A percentile compares a stretch with the other conserved stretches of the same genome.
Evolutionary conservation across 2,797 vertebrate species (phyloP).

Genomic region (Diplodus puntazzo): DNA sequence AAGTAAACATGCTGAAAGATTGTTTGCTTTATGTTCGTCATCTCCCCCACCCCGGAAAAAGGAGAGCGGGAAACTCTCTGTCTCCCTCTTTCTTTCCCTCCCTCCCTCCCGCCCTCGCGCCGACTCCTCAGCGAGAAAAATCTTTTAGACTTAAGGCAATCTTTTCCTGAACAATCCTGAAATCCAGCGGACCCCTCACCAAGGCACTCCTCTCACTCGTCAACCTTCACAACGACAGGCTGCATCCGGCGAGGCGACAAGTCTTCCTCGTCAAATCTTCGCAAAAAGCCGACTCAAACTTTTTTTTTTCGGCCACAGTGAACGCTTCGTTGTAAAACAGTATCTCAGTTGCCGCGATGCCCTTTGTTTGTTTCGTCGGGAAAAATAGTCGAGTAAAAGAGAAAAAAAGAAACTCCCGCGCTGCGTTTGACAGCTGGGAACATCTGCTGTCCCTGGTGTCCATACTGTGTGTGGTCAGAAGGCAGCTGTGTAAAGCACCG

Average conservation of each 20-base stretch:
- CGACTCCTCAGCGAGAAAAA: constrained; percentile 44
- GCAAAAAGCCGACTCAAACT: constrained; percentile 55
- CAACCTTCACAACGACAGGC: constrained; percentile 62
- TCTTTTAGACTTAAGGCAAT: constrained; percentile 82
- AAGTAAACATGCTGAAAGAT: constrained; percentile 86
- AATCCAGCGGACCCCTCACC: constrained; percentile 78
- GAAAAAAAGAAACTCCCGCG: constrained; percentile 50
- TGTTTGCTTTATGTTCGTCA: constrained; percentile 69
- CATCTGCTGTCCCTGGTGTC: constrained; percentile 68
- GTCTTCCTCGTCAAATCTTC: constrained; percentile 58
- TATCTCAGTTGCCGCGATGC: constrained; percentile 53
- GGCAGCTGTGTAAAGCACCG: constrained; percentile 77
- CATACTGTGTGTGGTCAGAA: constrained; percentile 56
- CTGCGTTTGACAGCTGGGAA: constrained; percentile 52
- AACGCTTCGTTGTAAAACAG: constrained; percentile 64
- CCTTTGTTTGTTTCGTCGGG: constrained; percentile 36
- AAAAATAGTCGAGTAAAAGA: constrained; percentile 65
- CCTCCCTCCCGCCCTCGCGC: constrained; percentile 32
- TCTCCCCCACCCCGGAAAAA: neutral
- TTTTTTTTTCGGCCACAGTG: constrained; percentile 71
- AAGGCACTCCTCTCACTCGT: constrained; percentile 83
- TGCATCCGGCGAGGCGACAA: constrained; percentile 55
- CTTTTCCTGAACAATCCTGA: constrained; percentile 84
- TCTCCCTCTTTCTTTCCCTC: constrained; percentile 34
- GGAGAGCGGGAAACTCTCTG: constrained; percentile 36